phyloP scores from a whole-genome alignment of 2,113 vertebrate species.

The Cynocephalus volans region DNA sequence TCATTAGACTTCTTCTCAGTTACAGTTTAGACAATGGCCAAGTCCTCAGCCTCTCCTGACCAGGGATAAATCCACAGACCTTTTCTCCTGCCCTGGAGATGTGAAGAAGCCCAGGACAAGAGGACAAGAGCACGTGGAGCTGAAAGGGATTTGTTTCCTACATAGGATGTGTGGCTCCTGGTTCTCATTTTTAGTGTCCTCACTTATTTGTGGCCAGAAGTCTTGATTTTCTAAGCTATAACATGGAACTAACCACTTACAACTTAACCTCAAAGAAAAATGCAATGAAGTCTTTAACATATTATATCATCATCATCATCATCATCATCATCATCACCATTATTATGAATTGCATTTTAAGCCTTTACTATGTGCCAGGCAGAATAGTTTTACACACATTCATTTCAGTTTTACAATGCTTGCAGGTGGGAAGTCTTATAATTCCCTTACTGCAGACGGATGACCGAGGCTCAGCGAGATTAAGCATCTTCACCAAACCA shows the following conservation, averaged over 20 bases:
- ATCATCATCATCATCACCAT: neutral
- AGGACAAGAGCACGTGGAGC: rapidly evolving
- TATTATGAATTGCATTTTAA: neutral
- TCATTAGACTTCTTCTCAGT: conserved; percentile 79
- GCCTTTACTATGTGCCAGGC: neutral
- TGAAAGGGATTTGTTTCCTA: neutral
- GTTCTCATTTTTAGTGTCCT: neutral
- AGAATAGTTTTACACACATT: neutral
- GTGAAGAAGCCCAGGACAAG: neutral
- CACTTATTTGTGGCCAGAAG: neutral
- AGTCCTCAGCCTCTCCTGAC: neutral
- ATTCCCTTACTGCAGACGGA: neutral
- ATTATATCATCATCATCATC: neutral
- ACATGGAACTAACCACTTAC: neutral
- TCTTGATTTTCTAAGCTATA: neutral
- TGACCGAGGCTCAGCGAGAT: neutral
- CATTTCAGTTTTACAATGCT: neutral
- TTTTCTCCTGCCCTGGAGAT: neutral
- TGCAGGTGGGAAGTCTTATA: neutral
- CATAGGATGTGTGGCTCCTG: rapidly evolving
- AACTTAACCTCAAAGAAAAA: conserved; percentile 36
- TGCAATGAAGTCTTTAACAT: neutral
- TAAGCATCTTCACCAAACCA: neutral
- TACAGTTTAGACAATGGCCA: conserved; percentile 44
- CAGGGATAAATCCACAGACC: neutral